Conservation (phyloP, 2,113 vertebrate species). For the Parus major region DNA sequence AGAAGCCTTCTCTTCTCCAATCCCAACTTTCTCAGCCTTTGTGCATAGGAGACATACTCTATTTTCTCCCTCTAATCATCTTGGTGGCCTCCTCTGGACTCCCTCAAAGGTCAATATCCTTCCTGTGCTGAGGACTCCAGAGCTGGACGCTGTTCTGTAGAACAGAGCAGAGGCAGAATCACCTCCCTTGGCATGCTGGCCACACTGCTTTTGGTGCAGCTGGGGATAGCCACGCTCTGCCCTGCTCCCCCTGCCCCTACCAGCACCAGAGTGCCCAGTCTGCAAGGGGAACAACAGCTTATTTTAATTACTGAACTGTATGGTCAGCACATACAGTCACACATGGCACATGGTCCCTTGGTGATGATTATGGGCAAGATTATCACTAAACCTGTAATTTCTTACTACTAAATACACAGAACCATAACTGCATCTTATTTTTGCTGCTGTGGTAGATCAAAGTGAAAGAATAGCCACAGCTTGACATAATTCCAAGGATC, state of each 20-base stretch:
- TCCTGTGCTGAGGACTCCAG: background rate
- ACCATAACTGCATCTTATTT: background rate
- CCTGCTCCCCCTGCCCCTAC: background rate
- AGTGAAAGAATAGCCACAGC: background rate
- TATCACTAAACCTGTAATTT: background rate
- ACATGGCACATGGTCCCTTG: background rate
- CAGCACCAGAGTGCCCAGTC: background rate
- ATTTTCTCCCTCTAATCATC: background rate
- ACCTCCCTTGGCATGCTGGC: background rate
- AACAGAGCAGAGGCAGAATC: background rate
- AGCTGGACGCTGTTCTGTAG: background rate
- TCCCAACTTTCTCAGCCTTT: background rate
- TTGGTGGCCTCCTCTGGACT: background rate
- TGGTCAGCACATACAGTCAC: fast-evolving
- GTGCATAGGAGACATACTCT: background rate
- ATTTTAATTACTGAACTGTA: background rate
- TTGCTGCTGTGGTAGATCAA: background rate
- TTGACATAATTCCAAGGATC: background rate
- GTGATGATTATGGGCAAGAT: background rate
- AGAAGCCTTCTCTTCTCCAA: background rate
- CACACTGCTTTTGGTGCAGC: background rate
- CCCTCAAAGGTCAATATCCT: fast-evolving
- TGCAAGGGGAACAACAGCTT: background rate
- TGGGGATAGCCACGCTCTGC: fast-evolving
- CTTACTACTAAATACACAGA: background rate